Evolutionary conservation across 2,797 vertebrate species (phyloP).

Genomic region (Morelia viridis): DNA sequence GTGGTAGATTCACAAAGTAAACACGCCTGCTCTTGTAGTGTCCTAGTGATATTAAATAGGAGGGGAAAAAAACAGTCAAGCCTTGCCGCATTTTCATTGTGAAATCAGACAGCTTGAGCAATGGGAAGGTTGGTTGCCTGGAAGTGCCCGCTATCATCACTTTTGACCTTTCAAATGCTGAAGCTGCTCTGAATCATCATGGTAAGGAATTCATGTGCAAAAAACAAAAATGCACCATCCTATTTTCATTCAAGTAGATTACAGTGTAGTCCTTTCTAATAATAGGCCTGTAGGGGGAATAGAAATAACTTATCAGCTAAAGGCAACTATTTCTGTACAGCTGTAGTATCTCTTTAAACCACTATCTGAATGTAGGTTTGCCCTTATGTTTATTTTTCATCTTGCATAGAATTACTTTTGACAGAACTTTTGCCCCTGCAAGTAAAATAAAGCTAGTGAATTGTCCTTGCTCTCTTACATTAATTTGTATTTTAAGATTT

Average conservation of each 20-base stretch:
- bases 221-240: neutral
- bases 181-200: constrained; percentile 16
- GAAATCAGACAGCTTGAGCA: neutral
- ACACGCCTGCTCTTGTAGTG: neutral
- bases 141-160: neutral
- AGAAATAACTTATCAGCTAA: neutral
- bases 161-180: constrained; percentile 28
- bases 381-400: neutral
- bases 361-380: neutral
- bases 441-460: neutral
- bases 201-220: neutral
- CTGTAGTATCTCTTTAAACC: constrained; percentile 17
- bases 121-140: neutral
- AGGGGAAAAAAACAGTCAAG: neutral
- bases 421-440: neutral
- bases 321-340: constrained; percentile 21
- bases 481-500: neutral
- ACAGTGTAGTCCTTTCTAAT: constrained; percentile 15
- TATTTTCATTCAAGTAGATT: constrained; percentile 26
- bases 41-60: neutral
- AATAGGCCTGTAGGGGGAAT: neutral
- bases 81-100: neutral
- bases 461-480: neutral
- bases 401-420: neutral
- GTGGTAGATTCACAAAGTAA: neutral